Conservation (phyloP, 2,888 invertebrate species). For the Alloplasta piceator region DNA sequence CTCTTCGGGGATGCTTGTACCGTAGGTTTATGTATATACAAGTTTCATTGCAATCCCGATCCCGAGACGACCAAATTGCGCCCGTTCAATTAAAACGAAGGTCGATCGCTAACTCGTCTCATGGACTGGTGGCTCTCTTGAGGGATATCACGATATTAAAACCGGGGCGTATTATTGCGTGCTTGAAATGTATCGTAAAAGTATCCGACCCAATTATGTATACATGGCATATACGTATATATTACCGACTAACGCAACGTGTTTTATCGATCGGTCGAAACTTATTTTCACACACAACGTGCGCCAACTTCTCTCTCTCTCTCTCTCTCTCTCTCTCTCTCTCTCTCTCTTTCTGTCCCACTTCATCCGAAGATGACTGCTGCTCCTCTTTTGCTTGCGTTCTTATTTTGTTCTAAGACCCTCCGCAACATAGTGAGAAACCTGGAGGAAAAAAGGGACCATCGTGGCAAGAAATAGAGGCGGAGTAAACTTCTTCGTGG, state of each 20-base stretch:
- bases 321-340: too few species aligned
- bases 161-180: slow-evolving; percentile 2
- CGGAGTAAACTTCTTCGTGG: slow-evolving; percentile 49
- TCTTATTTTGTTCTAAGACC: slow-evolving; percentile 12
- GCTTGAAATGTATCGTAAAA: slow-evolving; percentile 23
- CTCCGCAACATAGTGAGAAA: slow-evolving; percentile 19
- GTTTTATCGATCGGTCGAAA: not conserved
- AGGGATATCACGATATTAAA: not conserved
- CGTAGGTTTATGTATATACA: not conserved
- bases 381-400: not conserved
- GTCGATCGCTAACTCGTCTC: slow-evolving; percentile 23
- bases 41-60: slow-evolving; percentile 12
- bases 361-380: too few species aligned
- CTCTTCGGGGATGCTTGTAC: slow-evolving; percentile 48
- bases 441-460: slow-evolving; percentile 28
- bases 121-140: not conserved
- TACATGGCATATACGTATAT: not conserved
- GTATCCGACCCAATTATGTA: slow-evolving; percentile 4
- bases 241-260: not conserved
- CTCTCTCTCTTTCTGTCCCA: not conserved
- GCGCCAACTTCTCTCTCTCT: too few species aligned
- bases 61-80: slow-evolving; percentile 50
- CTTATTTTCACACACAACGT: not conserved
- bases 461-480: slow-evolving; percentile 36
- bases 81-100: slow-evolving; percentile 63